Conservation (phyloP, 1,140 invertebrate genomes). For the Lethrus apterus region DNA sequence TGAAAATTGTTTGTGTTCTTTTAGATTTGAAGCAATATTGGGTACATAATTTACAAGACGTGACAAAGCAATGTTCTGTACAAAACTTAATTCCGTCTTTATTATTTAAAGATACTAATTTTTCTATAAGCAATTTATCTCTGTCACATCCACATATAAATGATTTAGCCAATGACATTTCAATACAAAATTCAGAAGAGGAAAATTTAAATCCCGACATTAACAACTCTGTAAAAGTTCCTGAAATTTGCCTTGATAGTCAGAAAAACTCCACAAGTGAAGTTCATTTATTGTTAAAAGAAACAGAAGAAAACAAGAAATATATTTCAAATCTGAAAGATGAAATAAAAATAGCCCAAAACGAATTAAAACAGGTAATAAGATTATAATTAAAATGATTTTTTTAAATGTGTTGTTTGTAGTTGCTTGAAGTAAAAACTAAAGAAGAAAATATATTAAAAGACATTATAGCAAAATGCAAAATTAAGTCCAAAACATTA, state of each 20-base stretch:
- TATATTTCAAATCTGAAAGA: conserved; percentile 39
- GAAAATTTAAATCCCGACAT: too few relatives aligned
- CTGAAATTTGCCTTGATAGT: too few relatives aligned
- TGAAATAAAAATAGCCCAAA: conserved; percentile 38
- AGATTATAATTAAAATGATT: conserved; percentile 13
- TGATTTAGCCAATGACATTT: background rate
- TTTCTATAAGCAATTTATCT: conserved; percentile 14
- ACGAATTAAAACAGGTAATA: conserved; percentile 36
- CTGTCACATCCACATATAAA: background rate
- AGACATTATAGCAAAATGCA: conserved; percentile 41
- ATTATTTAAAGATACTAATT: conserved; percentile 31
- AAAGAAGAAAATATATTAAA: conserved; percentile 43
- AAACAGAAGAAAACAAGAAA: conserved; percentile 24
- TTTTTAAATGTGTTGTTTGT: conserved; percentile 7
- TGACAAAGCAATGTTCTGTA: conserved; percentile 46
- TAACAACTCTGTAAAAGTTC: too few relatives aligned
- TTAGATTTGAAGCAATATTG: conserved; percentile 47
- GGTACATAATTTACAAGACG: conserved; percentile 42
- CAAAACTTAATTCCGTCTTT: conserved; percentile 47
- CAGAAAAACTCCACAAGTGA: too few relatives aligned
- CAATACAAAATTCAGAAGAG: background rate
- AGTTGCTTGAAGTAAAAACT: conserved; percentile 33
- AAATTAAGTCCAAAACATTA: conserved; percentile 54
- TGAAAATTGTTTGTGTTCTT: conserved; percentile 9
- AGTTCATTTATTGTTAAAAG: background rate